phyloP scores from a whole-genome alignment of 2,113 vertebrate species.

The Eubucco bourcierii region DNA sequence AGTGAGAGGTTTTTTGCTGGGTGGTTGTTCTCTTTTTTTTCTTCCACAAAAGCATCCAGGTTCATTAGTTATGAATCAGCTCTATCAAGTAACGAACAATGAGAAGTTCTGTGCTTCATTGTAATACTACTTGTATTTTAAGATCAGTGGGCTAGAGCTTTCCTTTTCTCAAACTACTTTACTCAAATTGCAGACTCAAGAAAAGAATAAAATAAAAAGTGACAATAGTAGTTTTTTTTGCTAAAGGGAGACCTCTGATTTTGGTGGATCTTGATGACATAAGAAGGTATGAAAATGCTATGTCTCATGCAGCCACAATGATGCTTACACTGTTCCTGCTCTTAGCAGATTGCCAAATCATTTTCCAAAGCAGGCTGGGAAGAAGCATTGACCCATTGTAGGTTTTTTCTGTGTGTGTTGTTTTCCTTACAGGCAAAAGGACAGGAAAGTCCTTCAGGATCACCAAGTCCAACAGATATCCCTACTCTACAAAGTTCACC shows the following conservation, averaged over 20 bases:
- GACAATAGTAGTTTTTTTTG: neutral
- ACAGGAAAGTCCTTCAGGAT: neutral
- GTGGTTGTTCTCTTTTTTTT: neutral
- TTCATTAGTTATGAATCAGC: neutral
- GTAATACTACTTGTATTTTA: neutral
- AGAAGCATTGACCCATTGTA: neutral
- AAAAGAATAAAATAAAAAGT: neutral
- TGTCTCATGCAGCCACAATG: neutral
- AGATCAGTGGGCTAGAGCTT: neutral
- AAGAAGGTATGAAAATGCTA: neutral
- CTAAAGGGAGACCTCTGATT: neutral
- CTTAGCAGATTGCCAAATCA: neutral
- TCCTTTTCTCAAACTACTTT: neutral
- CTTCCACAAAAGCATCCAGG: neutral
- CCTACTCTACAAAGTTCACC: too few species aligned
- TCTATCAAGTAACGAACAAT: neutral
- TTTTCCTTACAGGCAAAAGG: neutral
- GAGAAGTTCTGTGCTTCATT: neutral
- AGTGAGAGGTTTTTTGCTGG: neutral
- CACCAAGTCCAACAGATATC: too few species aligned
- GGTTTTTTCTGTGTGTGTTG: neutral
- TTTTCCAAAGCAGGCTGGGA: neutral
- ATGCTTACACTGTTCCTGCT: neutral
- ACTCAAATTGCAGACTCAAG: neutral
- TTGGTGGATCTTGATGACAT: neutral